Evolutionary conservation across 2,888 invertebrate species (phyloP), one percentile per base, ranked within the genome.

Genomic region (Caenorhabditis sp.): DNA sequence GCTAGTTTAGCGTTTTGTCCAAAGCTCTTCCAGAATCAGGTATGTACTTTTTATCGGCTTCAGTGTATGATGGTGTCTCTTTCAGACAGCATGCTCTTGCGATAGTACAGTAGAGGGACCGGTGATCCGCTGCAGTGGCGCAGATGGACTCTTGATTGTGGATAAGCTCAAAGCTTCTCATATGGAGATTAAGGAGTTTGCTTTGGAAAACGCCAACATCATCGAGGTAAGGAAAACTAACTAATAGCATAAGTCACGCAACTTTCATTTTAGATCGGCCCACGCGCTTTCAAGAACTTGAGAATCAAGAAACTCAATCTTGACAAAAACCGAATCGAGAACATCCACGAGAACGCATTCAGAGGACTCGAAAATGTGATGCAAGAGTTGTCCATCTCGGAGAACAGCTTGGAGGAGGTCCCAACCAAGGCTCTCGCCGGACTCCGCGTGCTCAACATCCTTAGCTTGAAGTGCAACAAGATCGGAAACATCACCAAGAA

Each of bases 381-480:
- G 61, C 95, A 95, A 92, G 96, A 96, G 92, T 94, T 97, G 51
- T 96, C 96, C 93, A 94, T 97, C 72, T 93, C 93, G 95, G 86
- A 90, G 70, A 93, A 93, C 84, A 89, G 95, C 89, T 93, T 97
- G 56, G 94, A 94, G 16, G 95, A 95, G 91, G 79, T 89, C 28
- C 92, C 91, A 22, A 89, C 87, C 10, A 87, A 85, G 10, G 86
- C 91, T 38, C 75, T 90, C 51, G 61, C 73, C 14, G 86, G 86
- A 16, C 80, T 92, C 35, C 87, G 87, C 28, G 89, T 88, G 7
- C 84, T 92, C 61, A 87, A 87, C 68, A 87, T 90, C 6, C 85
- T 92, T 41, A 90, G 86, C 79, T 80, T 92, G 76, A 89, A 89
- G 41, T 92, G 92, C 85, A 93, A 93, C 86, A 95, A 88, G 41